Evolutionary conservation across 2,797 vertebrate genomes (phyloP).

Genomic region (Australoheros facetus): DNA sequence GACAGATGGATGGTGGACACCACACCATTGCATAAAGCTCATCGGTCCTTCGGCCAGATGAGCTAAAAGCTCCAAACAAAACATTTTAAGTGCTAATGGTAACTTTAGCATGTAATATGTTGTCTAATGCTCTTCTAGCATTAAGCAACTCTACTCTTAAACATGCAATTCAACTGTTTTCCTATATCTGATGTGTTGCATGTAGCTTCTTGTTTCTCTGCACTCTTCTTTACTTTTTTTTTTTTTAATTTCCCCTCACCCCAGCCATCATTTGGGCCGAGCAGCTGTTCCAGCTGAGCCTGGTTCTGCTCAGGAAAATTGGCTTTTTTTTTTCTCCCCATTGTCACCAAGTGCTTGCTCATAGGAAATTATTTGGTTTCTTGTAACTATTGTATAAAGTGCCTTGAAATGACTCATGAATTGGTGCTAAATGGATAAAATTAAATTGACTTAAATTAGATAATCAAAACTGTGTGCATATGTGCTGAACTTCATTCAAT

Average conservation of each 20-base stretch:
- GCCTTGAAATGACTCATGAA: neutral
- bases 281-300: neutral
- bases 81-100: neutral
- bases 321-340: neutral
- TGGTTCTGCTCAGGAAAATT: neutral
- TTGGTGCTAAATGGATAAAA: neutral
- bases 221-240: neutral
- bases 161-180: neutral
- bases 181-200: neutral
- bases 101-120: neutral
- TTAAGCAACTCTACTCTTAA: neutral
- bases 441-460: neutral
- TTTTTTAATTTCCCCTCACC: neutral
- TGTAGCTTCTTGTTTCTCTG: neutral
- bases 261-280: neutral
- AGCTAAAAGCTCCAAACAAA: neutral
- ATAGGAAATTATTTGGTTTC: neutral
- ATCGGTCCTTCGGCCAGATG: neutral
- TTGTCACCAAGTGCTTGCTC: neutral
- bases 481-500: neutral
- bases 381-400: neutral
- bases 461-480: neutral
- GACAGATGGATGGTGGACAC: neutral
- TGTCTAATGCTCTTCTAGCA: neutral
- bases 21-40: neutral